Evolutionary conservation across 2,113 vertebrate species (phyloP).

Genomic region (Cygnus buccinator): DNA sequence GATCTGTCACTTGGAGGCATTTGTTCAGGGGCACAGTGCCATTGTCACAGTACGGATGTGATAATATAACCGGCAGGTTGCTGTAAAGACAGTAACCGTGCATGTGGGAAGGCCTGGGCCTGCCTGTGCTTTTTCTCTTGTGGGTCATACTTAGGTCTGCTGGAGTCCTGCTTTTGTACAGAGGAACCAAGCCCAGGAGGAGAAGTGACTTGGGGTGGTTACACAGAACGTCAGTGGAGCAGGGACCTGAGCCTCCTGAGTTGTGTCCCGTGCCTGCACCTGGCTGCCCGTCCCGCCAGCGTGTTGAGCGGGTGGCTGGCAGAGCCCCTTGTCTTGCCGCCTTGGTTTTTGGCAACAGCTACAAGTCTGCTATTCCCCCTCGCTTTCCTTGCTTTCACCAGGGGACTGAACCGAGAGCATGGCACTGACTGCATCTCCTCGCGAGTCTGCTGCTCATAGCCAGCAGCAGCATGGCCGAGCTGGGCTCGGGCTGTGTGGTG

Average conservation of each 20-base stretch:
- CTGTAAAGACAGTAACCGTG: accelerated
- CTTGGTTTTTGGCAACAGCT: background rate
- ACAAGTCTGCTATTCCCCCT: background rate
- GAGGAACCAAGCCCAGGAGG: background rate
- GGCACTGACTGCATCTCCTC: background rate
- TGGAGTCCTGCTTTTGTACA: background rate
- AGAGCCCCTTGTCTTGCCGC: background rate
- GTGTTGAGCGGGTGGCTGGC: background rate
- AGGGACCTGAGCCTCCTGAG: background rate
- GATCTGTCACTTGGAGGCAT: accelerated
- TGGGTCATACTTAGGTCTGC: accelerated
- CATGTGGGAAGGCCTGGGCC: background rate
- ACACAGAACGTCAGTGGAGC: background rate
- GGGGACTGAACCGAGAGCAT: background rate
- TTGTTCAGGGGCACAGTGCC: background rate
- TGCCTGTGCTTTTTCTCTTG: background rate
- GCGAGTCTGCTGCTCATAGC: background rate
- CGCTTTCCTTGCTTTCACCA: background rate
- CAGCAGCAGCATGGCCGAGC: accelerated
- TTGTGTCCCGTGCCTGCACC: accelerated
- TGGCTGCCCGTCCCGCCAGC: background rate
- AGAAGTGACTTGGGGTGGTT: background rate
- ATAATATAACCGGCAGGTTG: too few relatives aligned
- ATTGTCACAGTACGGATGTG: accelerated
- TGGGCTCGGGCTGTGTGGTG: accelerated